A percentile compares a stretch with the other conserved stretches of the same genome.
These are phyloP conservation scores for Neoscelio sp. DNA, from an alignment of 2,888 invertebrate genomes.

Conservation along the genomic window DNA sequence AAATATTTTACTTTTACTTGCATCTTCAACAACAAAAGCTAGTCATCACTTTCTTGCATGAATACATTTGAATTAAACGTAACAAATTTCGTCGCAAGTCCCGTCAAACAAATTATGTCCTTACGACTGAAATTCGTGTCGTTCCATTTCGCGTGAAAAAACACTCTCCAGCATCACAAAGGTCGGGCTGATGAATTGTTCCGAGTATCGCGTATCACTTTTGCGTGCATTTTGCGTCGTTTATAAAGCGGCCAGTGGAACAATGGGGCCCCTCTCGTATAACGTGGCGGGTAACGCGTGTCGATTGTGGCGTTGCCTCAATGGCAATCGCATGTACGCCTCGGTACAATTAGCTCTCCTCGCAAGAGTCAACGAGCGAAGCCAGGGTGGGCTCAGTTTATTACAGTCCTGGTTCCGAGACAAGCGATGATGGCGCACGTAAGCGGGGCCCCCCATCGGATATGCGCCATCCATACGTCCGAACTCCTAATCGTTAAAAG, in stretches of 20 bases:
- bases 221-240: constrained; percentile 24
- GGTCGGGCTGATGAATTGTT: constrained; percentile 40
- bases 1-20: constrained; percentile 21
- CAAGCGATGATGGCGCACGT: constrained; percentile 36
- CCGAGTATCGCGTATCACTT: constrained; percentile 47
- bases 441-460: constrained; percentile 26
- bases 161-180: constrained; percentile 26
- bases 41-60: not conserved
- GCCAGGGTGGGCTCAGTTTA: constrained; percentile 51
- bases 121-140: constrained; percentile 13
- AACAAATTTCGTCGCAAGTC: not conserved
- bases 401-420: constrained; percentile 33
- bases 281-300: constrained; percentile 37
- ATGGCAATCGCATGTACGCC: constrained; percentile 41
- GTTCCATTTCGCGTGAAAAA: constrained; percentile 32
- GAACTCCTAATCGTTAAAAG: constrained; percentile 39
- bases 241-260: constrained; percentile 27
- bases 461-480: not conserved
- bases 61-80: constrained; percentile 3
- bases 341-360: constrained; percentile 48
- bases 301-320: constrained; percentile 38
- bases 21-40: not conserved
- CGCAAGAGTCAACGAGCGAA: constrained; percentile 15
- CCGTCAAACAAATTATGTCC: not conserved
- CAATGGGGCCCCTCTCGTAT: constrained; percentile 21